Evolutionary conservation across 2,113 vertebrate genomes (phyloP).

Genomic region (Bolborhynchus lineola): DNA sequence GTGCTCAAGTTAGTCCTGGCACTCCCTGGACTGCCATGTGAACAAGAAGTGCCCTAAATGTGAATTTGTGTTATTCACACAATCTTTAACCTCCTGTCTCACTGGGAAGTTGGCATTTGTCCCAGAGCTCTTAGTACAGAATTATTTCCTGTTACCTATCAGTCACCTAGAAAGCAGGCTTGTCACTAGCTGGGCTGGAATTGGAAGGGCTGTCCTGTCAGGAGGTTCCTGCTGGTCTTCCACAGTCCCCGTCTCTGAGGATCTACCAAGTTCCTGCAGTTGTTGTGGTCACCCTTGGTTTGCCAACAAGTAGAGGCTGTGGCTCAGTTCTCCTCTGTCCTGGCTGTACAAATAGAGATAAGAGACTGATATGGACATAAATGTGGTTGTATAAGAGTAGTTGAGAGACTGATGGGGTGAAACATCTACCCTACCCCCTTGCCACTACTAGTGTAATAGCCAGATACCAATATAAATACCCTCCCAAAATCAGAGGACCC

Average conservation of each 20-base stretch:
- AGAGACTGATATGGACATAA: background rate
- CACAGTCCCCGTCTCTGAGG: background rate
- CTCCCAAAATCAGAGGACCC: background rate
- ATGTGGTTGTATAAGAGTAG: background rate
- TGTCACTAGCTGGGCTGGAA: background rate
- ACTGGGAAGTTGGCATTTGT: background rate
- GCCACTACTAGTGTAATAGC: background rate
- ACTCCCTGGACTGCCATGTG: background rate
- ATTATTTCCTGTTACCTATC: background rate
- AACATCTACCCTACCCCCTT: background rate
- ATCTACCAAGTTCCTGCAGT: background rate
- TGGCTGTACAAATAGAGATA: background rate
- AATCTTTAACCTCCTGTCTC: constrained; percentile 12
- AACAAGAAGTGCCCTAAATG: background rate
- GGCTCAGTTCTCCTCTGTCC: background rate
- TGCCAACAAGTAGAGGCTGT: background rate
- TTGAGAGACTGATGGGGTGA: background rate
- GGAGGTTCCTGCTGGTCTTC: background rate
- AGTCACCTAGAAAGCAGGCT: background rate
- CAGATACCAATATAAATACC: background rate
- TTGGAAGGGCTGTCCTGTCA: background rate
- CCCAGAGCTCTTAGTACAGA: background rate
- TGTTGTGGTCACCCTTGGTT: background rate
- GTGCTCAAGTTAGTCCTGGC: background rate
- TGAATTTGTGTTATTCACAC: background rate